These are phyloP conservation scores for Gopherus flavomarginatus DNA, from an alignment of 2,113 vertebrate species.

Conservation along the genomic window DNA sequence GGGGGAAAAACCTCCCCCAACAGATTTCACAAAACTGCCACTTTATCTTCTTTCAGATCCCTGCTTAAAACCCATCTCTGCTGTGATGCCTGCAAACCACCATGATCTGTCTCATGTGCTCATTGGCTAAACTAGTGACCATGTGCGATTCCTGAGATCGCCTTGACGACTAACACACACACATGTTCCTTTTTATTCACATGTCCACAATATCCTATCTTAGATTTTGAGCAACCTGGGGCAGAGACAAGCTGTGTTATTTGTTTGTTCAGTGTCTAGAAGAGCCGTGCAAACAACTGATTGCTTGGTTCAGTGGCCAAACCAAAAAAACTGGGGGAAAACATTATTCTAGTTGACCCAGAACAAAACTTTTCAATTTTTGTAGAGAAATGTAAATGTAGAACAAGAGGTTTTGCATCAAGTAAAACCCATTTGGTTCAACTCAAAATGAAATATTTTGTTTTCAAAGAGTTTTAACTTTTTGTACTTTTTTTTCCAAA, in stretches of 20 bases:
- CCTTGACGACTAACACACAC: neutral
- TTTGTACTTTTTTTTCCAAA: neutral
- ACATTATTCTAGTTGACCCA: neutral
- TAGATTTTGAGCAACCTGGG: neutral
- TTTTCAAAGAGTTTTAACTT: neutral
- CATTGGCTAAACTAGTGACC: neutral
- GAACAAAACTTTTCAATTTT: neutral
- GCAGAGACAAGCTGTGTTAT: neutral
- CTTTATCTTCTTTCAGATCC: neutral
- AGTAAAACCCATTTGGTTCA: neutral
- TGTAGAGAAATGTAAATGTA: too few relatives aligned
- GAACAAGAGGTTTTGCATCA: too few relatives aligned
- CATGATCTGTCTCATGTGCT: neutral
- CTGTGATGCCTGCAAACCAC: neutral
- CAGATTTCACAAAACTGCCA: neutral
- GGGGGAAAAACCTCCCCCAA: neutral
- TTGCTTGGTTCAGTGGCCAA: neutral
- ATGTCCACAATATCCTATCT: neutral
- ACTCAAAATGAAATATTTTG: neutral
- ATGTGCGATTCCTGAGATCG: neutral
- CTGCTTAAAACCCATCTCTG: neutral
- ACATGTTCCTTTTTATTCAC: neutral
- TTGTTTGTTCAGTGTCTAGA: neutral
- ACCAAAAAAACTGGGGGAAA: neutral
- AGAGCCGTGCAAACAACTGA: neutral